Evolutionary conservation across 1,140 invertebrate genomes (phyloP).

Genomic region (Lordiphosa clarofinis): DNA sequence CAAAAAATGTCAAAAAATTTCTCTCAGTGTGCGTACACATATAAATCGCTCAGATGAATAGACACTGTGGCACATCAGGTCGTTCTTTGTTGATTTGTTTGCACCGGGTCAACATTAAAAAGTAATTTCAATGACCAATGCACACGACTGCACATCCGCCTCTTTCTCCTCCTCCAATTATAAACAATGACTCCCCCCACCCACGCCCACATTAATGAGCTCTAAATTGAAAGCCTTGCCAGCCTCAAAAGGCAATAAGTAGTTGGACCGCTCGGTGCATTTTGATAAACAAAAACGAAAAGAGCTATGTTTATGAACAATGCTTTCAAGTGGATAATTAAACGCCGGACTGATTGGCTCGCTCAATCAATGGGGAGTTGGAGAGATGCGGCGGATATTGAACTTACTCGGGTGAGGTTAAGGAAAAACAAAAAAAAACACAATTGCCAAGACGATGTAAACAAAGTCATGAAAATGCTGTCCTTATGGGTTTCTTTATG

Average conservation of each 20-base stretch:
- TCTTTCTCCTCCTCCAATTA: constrained; percentile 34
- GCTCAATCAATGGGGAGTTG: constrained; percentile 6
- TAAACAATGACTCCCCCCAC: constrained; percentile 41
- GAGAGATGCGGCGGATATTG: constrained; percentile 38
- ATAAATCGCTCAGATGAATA: neutral
- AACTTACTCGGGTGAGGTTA: constrained; percentile 27
- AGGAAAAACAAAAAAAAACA: constrained; percentile 11
- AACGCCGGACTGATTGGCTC: constrained; percentile 37
- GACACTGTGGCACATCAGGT: neutral
- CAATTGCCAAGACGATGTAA: constrained; percentile 38
- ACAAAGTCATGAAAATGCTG: constrained; percentile 67
- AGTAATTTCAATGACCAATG: constrained; percentile 58
- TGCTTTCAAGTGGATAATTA: constrained; percentile 62
- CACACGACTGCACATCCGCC: constrained; percentile 51
- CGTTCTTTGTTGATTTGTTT: constrained; percentile 42
- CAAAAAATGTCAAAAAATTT: neutral
- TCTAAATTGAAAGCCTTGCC: constrained; percentile 48
- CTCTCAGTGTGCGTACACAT: neutral
- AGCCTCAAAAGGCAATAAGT: constrained; percentile 22
- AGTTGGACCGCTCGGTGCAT: constrained; percentile 30
- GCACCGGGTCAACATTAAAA: constrained; percentile 47
- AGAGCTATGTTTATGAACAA: constrained; percentile 20
- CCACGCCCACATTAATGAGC: constrained; percentile 45
- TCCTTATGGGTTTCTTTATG: constrained; percentile 55
- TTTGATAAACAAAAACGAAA: constrained; percentile 38